Evolutionary conservation across 2,113 vertebrate genomes (phyloP), one percentile per base, ranked within the genome.

Genomic region (Hoplias malabaricus): DNA sequence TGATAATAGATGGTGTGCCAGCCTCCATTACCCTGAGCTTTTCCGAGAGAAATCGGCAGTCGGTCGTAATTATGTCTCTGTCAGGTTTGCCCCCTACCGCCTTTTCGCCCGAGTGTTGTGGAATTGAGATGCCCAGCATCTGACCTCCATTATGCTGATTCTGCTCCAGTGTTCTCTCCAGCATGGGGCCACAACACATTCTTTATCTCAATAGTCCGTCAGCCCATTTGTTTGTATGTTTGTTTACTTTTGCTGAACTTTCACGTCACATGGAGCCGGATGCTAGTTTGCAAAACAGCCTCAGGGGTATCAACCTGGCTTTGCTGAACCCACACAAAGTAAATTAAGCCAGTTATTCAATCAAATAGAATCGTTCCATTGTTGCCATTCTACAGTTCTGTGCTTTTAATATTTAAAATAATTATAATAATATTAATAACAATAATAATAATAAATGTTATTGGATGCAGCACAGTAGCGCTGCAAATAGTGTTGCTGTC

Each of bases 141-240:
- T 43, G 77, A 75, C 72, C 81, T 75, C 81, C 38, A 76, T 83
- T 79, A 79, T 48, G 57, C 48, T 33, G 61, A 43, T 62, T 72
- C 43, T 13, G 50, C 73, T 78, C 62, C 36, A 34, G 56, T 36
- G 46, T 72, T 42, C 13, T 69, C 38, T 16, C 38, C 59, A 6
- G 29, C 56, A 16, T 29, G 5, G 5, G 12, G 25, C 25, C 14
- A 27, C 16, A 16, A 29, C 56, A 33, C 25, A 11, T 46, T 31
- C 29, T 66, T 34, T n/a, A n/a, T 12, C 34, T 14, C 36, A 19
- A 16, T 67, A 33, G n/a, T 54, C 63, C 63, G 43, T 68, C 63
- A 53, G n/a, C 48, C 48, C 10, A 23, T 53, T 53, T 9, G 48
- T 53, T 53, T 42, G 36, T 38, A 14, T 76, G 65, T 57, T 77